Evolutionary conservation across 2,888 invertebrate species (phyloP).

Genomic region (Pedicia rivosa): DNA sequence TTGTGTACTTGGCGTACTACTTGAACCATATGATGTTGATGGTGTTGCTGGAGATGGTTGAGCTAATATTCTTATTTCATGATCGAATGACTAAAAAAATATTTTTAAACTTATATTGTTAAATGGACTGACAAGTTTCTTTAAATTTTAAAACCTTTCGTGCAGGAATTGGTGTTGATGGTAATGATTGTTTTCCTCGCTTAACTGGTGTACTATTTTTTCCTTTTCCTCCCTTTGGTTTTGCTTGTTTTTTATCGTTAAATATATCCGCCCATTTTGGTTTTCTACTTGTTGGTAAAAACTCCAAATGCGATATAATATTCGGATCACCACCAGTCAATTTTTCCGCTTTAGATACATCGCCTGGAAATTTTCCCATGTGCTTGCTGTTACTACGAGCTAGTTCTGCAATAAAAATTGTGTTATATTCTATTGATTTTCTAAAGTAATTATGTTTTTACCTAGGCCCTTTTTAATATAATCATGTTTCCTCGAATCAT

Average conservation of each 20-base stretch:
- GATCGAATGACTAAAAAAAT: background rate
- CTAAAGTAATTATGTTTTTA: slow-evolving; percentile 23
- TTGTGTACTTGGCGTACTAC: slow-evolving; percentile 14
- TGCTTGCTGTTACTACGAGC: slow-evolving; percentile 44
- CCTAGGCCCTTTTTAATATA: slow-evolving; percentile 70
- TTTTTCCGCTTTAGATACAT: slow-evolving; percentile 57
- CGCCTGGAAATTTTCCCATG: slow-evolving; percentile 67
- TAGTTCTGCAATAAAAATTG: slow-evolving; percentile 34
- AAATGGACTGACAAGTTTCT: too few species aligned
- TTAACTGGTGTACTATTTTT: slow-evolving; percentile 10
- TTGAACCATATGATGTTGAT: slow-evolving; percentile 12
- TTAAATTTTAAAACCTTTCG: too few species aligned
- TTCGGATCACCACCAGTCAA: slow-evolving; percentile 53
- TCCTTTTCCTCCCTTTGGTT: slow-evolving; percentile 5
- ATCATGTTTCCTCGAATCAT: slow-evolving; percentile 60
- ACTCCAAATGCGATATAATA: slow-evolving; percentile 45
- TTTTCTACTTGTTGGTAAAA: slow-evolving; percentile 31
- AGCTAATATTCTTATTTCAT: slow-evolving; percentile 1
- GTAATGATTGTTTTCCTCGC: too few species aligned
- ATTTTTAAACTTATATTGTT: too few species aligned
- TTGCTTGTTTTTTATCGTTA: slow-evolving; percentile 19
- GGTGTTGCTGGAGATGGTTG: slow-evolving; percentile 19
- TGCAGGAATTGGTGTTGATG: too few species aligned
- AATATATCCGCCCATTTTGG: slow-evolving; percentile 32
- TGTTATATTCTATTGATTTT: background rate